Percentiles rank a stretch among this genome's conserved stretches.
phyloP scores from a whole-genome alignment of 2,888 invertebrate species.

The Leptogaster cylindrica region DNA sequence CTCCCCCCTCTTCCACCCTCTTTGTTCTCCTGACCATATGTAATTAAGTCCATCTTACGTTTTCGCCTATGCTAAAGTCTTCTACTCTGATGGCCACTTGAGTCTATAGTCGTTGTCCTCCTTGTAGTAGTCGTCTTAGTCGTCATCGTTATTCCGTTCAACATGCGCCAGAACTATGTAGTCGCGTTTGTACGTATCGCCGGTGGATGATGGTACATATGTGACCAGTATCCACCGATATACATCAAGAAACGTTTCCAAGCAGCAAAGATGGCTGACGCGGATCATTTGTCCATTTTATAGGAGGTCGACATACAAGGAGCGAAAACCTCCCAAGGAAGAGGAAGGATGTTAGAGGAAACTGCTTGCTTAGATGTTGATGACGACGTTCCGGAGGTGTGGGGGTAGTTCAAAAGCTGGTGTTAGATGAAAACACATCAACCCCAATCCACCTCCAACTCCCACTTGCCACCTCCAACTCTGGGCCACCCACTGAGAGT shows the following conservation, averaged over 20 bases:
- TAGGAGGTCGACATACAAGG: conserved; percentile 39
- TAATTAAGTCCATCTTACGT: conserved; percentile 47
- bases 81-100: conserved; percentile 41
- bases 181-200: conserved; percentile 22
- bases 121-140: conserved; percentile 39
- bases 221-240: conserved; percentile 41
- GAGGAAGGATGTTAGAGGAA: conserved; percentile 39
- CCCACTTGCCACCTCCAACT: conserved; percentile 43
- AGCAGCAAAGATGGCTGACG: conserved; percentile 47
- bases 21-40: conserved; percentile 41
- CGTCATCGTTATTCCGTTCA: conserved; percentile 39
- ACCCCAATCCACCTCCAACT: conserved; percentile 25
- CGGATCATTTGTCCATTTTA: conserved; percentile 46
- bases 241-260: conserved; percentile 33
- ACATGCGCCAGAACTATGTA: conserved; percentile 15
- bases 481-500: conserved; percentile 26
- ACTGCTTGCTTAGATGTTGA: conserved; percentile 44
- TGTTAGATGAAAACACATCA: conserved; percentile 40
- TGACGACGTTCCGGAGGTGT: conserved; percentile 26
- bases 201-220: conserved; percentile 20
- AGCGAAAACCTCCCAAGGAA: conserved; percentile 32
- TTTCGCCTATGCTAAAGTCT: conserved; percentile 44
- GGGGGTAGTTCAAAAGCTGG: conserved; percentile 13
- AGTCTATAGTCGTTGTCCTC: conserved; percentile 44
- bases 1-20: conserved; percentile 12